Evolutionary conservation across 2,888 invertebrate genomes (phyloP), one percentile per base, ranked within the genome.

Genomic region (Amblyjoppa proteus): DNA sequence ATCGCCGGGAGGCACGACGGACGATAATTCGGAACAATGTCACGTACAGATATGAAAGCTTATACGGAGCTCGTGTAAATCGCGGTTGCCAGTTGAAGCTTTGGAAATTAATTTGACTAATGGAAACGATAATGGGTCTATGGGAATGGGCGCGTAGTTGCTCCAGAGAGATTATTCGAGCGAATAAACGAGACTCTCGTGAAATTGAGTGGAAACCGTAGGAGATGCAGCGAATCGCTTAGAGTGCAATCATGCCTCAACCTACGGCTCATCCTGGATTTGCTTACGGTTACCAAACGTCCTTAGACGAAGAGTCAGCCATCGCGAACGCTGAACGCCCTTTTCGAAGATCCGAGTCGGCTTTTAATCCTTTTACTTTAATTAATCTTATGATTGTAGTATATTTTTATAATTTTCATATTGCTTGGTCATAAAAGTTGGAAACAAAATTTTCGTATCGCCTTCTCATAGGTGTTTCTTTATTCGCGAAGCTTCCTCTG

Each of bases 61-160:
- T 76, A 75, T 73, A 20, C 71, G 74, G 68, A 38, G 70, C 70
- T 75, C 69, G 64, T 64, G 69, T 80, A 51, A 81, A 81, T 74
- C 74, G 78, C 51, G 81, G 87, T 80, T 38, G 58, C 53, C 68
- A 45, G 56, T 51, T 38, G n/a, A 73, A 78, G 71, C 66, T 76
- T 68, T 13, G 86, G 73, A 86, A 87, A 87, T 87, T 86, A 83
- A 87, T 87, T 87, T 61, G 49, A 81, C 86, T 86, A 87, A 87
- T 87, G 87, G 86, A 81, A 81, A 70, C 78, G 76, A 74, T 81
- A 81, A 83, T 77, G 78, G 70, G 77, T 64, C 20, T 56, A 11
- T 49, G 56, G 38, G 56, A 31, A 11, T 51, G 70, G 68, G 20
- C 28, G 20, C 56, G 71, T 31, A 53, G 71, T 69, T 74, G 38